phyloP scores from a whole-genome alignment of 2,797 vertebrate genomes.

The Sciurus vulgaris region DNA sequence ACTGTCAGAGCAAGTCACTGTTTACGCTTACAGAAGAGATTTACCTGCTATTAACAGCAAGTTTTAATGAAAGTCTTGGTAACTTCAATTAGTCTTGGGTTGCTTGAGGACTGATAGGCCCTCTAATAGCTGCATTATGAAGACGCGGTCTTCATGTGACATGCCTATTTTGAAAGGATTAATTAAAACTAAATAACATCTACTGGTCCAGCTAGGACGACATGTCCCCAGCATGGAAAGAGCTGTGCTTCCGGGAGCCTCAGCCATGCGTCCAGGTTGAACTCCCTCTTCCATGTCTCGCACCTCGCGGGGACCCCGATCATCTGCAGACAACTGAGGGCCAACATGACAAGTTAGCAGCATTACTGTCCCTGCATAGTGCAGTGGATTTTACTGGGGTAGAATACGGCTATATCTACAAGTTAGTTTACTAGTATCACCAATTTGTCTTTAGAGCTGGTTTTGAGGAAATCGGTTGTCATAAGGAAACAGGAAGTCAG shows the following conservation, averaged over 20 bases:
- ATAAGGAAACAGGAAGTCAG: not conserved
- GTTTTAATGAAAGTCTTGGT: not conserved
- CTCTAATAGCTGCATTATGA: not conserved
- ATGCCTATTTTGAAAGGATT: not conserved
- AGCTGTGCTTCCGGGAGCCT: not conserved
- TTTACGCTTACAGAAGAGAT: not conserved
- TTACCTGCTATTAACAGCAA: not conserved
- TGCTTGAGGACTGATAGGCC: not conserved
- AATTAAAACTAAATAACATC: not conserved
- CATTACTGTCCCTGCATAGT: not conserved
- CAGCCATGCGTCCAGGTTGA: not conserved
- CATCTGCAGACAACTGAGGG: not conserved
- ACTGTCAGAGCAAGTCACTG: not conserved
- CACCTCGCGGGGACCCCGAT: no score
- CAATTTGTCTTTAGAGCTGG: not conserved
- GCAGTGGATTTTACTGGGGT: not conserved
- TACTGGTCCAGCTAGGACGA: no score
- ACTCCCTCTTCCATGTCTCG: not conserved
- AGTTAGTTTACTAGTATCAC: not conserved
- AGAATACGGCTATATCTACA: no score
- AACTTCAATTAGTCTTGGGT: conserved; percentile 3
- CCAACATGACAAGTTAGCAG: not conserved
- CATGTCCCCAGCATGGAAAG: no score
- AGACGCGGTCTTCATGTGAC: not conserved
- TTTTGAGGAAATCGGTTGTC: not conserved